These are phyloP conservation scores for Bibio marci DNA, from an alignment of 2,888 invertebrate species.

Conservation along the genomic window DNA sequence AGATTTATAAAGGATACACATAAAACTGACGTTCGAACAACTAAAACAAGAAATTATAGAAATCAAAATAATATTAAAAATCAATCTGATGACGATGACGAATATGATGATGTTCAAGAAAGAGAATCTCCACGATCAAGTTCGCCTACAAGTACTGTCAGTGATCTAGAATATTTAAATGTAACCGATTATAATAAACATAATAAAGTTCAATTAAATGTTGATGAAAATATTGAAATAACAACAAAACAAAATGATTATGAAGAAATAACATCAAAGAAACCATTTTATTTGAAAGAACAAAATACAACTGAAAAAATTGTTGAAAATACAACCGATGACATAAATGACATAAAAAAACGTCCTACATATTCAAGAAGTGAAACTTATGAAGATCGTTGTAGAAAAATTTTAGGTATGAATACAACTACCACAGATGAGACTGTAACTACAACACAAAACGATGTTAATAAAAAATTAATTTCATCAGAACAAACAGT, in stretches of 20 bases:
- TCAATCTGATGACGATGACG: not conserved
- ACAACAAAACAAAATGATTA: not conserved
- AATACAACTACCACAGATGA: conserved; percentile 7
- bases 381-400: conserved; percentile 57
- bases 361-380: conserved; percentile 43
- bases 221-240: not conserved
- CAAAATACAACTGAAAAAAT: conserved; percentile 5
- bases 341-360: too few species aligned
- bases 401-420: conserved; percentile 51
- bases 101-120: conserved; percentile 14
- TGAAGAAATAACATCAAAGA: not conserved
- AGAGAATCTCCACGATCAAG: conserved; percentile 18
- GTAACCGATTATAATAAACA: conserved; percentile 27
- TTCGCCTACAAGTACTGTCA: conserved; percentile 37
- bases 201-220: conserved; percentile 14
- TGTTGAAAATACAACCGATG: not conserved
- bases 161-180: conserved; percentile 33
- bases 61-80: not conserved
- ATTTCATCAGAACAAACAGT: too few species aligned
- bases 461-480: not conserved
- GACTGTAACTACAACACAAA: conserved; percentile 8
- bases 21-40: not conserved
- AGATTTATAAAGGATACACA: not conserved
- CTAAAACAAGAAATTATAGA: not conserved
- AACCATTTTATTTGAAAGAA: conserved; percentile 7